Evolutionary conservation across 2,797 vertebrate species (phyloP), one percentile per base, ranked within the genome.

Genomic region (Monodelphis domestica): DNA sequence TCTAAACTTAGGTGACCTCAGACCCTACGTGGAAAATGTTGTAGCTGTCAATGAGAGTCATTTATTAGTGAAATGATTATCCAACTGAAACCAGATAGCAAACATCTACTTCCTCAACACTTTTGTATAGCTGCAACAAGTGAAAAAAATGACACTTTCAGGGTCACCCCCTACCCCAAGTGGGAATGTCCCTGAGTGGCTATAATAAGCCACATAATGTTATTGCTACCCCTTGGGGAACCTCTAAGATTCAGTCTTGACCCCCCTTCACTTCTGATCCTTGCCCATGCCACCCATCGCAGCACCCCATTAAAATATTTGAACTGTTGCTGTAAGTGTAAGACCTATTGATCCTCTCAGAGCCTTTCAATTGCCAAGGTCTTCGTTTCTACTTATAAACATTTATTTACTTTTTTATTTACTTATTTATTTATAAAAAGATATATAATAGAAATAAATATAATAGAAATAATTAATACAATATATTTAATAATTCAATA

Each of bases 21-120:
- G 7, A 14, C 84, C 54, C n/a, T 14, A 56, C 45, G 2, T 4
- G 30, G 45, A 15, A 6, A 11, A 28, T 1, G 0, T 3, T 1
- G 9, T 3, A 12, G 38, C 54, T 78, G 53, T 28, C 53, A 78
- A 9, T 6, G 7, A 5, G 7, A n/a, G 15, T 50, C 33, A 12
- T 88, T 90, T 17, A 26, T 53, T 55, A 45, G 57, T 89, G 51
- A 54, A 92, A 57, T 24, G 26, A 30, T 70, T 55, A 50, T 70
- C 29, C 53, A 26, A 28, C 11, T 51, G 6, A 63, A 87, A 53
- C 91, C 5, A n/a, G 88, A 53, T 11, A 15, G 54, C 63, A 9
- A n/a, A 2, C 5, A 78, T 10, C 38, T 70, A 70, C n/a, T 78
- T 78, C 5, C 63, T 9, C 45, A 63, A n/a, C 2, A 45, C n/a